Evolutionary conservation across 1,140 invertebrate species (phyloP), one percentile per base, ranked within the genome.

Genomic region (Formica exsecta): DNA sequence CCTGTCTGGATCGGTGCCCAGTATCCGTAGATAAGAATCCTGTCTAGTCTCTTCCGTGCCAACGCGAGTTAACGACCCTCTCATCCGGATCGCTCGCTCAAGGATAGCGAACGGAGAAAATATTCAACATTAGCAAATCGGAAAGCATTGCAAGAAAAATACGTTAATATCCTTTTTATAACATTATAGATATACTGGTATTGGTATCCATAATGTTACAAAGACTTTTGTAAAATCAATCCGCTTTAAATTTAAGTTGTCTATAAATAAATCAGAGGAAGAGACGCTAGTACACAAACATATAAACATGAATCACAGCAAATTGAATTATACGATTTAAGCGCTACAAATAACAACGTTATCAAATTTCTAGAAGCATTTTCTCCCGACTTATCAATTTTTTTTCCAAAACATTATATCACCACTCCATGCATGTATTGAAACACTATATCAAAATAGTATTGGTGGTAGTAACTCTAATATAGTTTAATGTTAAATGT

Each of bases 1-100:
- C n/a, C 65, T 29, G 54, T 59, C 86, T 87, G 86, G 86, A 87
- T 87, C 80, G 71, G 80, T 87, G 86, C 86, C 86, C 86, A 87
- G 68, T 51, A 87, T 85, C 80, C 80, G 44, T 57, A 85, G 70
- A 85, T 73, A 85, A 87, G 80, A 85, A 68, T 75, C 70, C 54
- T 75, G 86, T 85, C 86, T 85, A 59, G 86, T 48, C 48, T 66
- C 44, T 85, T 76, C 86, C 80, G 80, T 87, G 80, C 86, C 81
- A 87, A 87, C 80, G 71, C 66, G 86, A 85, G 65, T 57, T 85
- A 87, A 87, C 80, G 86, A 75, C 68, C 70, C 59, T 87, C 62
- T 87, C 80, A 85, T 85, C 81, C 80, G 70, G 71, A 59, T 64
- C 80, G 81, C 64, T 76, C 81, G 70, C 64, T 75, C 68, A 79